Evolutionary conservation across 1,140 invertebrate species (phyloP), one percentile per base, ranked within the genome.

Genomic region (Vanessa atalanta): DNA sequence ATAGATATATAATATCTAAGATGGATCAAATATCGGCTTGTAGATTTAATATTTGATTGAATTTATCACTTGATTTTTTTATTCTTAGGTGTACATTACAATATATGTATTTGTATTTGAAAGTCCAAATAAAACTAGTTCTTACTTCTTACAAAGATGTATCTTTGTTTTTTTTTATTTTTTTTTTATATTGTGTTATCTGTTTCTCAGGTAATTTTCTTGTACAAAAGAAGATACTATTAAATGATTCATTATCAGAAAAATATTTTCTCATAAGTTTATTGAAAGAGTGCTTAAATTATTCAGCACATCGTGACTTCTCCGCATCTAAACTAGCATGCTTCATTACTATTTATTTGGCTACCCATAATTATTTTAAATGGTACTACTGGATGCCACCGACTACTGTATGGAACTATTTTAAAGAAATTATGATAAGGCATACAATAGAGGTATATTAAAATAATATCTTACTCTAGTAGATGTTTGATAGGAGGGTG

Each of bases 341-440:
- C 12, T 74, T 93, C 0, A 70, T 91, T 14, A 85, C 86, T 5
- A 75, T 91, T 6, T 91, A 93, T 57, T 23, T 88, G 11, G 72
- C 68, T 73, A 75, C 83, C 0, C 91, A 91, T 76, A n/a, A 82
- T 6, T 86, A 88, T 70, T 91, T 91, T 74, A 93, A 88, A 64
- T 83, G 84, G 76, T 89, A 87, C 63, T 91, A 89, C 53, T 93
- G 89, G 89, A 70, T 79, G 20, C 67, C 86, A 6, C 84, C 89
- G 7, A 47, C 55, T 5, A 77, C 75, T 2, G 74, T 90, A 12
- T 93, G 89, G 91, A 61, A 50, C 5, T 93, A 85, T 64, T 91
- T 91, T 67, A 88, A 89, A 65, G 87, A 91, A 76, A 61, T 87
- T 9, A 83, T 91, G 83, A 90, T 90, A 75, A 79, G 85, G 5